These are phyloP conservation scores for Malurus alboscapulatus DNA, from an alignment of 2,113 vertebrate genomes.

Conservation along the genomic window DNA sequence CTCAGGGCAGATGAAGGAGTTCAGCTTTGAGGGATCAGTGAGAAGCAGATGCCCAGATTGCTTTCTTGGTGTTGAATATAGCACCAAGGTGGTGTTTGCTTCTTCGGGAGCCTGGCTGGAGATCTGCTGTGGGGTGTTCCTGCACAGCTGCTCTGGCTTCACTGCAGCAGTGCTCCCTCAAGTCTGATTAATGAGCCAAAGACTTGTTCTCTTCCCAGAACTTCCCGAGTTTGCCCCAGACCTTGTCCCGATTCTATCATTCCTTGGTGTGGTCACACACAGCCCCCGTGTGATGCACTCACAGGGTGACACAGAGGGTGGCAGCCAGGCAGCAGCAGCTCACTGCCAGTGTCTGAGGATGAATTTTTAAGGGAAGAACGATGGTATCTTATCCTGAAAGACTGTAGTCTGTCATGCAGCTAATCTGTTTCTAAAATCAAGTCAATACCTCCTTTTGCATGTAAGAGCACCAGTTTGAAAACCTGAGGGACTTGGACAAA, in stretches of 20 bases:
- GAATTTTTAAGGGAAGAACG: not conserved
- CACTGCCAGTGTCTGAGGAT: rapidly evolving
- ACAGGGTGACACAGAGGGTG: not conserved
- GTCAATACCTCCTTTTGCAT: not conserved
- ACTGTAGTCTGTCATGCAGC: not conserved
- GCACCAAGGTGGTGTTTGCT: not conserved
- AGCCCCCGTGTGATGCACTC: not conserved
- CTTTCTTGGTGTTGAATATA: not conserved
- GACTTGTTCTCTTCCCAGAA: not conserved
- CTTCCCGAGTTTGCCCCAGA: not conserved
- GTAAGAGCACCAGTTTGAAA: not conserved
- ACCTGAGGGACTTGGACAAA: not conserved
- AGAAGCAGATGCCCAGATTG: not conserved
- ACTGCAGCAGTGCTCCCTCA: not conserved
- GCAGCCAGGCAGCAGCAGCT: not conserved
- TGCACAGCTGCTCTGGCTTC: not conserved
- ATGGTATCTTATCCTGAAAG: not conserved
- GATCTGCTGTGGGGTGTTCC: not conserved
- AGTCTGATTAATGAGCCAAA: not conserved
- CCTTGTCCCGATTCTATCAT: not conserved
- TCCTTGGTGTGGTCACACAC: not conserved
- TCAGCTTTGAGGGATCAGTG: not conserved
- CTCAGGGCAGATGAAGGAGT: not conserved
- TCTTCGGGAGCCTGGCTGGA: not conserved
- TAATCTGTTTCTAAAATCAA: not conserved